Base-by-base conservation (phyloP, 1,140 invertebrate species). In the Bombus sylvicola region DNA sequence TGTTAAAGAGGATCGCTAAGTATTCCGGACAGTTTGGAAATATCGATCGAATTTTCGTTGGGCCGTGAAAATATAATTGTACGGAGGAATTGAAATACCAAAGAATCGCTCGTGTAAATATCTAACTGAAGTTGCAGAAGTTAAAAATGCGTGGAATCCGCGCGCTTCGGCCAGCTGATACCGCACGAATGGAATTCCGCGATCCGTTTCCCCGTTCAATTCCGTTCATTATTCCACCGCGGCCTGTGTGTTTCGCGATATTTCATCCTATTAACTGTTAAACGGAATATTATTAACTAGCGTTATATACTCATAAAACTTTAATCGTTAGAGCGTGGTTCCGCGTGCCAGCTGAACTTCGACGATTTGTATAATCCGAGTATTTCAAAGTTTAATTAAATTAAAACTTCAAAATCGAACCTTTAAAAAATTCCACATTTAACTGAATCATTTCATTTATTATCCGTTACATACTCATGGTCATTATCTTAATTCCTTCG, bases 81-180 rank as follows among this genome's bases (percentile, higher is more conserved):
- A 25, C n/a, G 34, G 57, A 34, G 41, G 9, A 73, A 73, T 25
- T 37, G 12, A 34, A n/a, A 75, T 64, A n/a, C 71, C 71, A 28
- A 82, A 72, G 81, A 75, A 74, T 75, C 81, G 22, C 64, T 75
- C 71, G 81, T 53, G 57, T 82, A 82, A 82, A 82, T 82, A 75
- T 82, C 53, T 62, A 64, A 66, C 25, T 25, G 57, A 82, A 75
- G 81, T 75, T 64, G 71, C 31, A 12, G 39, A 37, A 59, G 31
- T 72, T 41, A 82, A 47, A 75, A 75, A 75, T 82, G 25, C 31
- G 25, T 37, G 72, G 81, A 82, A 82, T 82, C 57, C 57, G 8
- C 53, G 71, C 71, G 39, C 62, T 81, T 62, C 81, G 39, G 13
- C 15, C 68, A 39, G 71, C 22, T 64, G 57, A n/a, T 47, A 74